Conservation (phyloP, 2,113 vertebrate species). For the Bos javanicus region DNA sequence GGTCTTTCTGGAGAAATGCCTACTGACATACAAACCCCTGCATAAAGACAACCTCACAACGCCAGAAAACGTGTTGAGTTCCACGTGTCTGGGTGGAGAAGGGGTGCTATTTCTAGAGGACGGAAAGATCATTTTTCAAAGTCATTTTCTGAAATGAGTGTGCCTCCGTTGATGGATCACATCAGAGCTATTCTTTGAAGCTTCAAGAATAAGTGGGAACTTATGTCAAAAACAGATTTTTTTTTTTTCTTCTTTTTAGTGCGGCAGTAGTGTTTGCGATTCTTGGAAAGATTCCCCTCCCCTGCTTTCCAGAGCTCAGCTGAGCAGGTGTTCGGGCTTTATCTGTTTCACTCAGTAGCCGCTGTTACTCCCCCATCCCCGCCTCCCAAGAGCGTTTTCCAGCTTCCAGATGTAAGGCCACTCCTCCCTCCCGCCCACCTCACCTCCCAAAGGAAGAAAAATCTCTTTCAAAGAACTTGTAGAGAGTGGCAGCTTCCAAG, state of each 20-base stretch:
- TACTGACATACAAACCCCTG: neutral
- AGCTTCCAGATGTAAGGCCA: constrained; percentile 43
- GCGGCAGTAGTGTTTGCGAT: neutral
- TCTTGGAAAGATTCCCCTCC: constrained; percentile 35
- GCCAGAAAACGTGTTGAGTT: neutral
- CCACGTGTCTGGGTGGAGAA: constrained; percentile 9
- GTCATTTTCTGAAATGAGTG: constrained; percentile 57
- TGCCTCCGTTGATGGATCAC: constrained; percentile 51
- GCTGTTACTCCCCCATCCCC: neutral
- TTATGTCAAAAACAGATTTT: neutral
- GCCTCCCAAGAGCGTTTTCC: constrained; percentile 27
- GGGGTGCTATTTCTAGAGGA: neutral
- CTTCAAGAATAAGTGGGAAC: constrained; percentile 55
- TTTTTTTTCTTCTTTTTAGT: neutral
- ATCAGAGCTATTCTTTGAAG: constrained; percentile 52
- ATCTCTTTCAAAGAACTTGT: constrained; percentile 19
- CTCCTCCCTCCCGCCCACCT: constrained; percentile 46
- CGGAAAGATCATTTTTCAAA: constrained; percentile 59
- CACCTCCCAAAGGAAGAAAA: constrained; percentile 54
- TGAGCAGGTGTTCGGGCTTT: constrained; percentile 15
- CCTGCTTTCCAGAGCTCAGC: constrained; percentile 1
- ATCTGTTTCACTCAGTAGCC: neutral
- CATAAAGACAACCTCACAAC: neutral
- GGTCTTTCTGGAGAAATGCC: neutral
- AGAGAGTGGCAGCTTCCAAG: constrained; percentile 22